Evolutionary conservation across 1,140 invertebrate species (phyloP).

Genomic region (Hylaeus anthracinus): DNA sequence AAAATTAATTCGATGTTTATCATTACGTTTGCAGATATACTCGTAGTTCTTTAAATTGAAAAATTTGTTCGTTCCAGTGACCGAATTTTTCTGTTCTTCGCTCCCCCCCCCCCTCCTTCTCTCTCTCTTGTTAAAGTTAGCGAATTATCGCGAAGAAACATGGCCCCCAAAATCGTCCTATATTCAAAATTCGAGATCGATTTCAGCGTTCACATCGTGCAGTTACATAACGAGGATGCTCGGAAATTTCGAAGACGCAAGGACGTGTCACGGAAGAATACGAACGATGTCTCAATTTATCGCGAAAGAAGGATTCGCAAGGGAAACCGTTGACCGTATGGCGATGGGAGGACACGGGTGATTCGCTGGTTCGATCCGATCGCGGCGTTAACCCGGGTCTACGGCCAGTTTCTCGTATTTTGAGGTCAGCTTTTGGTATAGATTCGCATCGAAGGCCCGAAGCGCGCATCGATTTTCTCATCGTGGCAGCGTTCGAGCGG

Average conservation of each 20-base stretch:
- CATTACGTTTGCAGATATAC: no score
- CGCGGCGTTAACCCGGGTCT: constrained; percentile 38
- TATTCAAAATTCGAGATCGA: constrained; percentile 34
- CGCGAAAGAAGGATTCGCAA: no score
- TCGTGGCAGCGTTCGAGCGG: constrained; percentile 31
- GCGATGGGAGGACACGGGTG: no score
- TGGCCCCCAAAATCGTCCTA: constrained; percentile 18
- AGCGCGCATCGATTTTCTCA: constrained; percentile 66
- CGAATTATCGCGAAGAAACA: not conserved
- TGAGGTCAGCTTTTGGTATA: constrained; percentile 59
- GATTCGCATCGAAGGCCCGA: constrained; percentile 54
- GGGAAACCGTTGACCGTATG: not conserved
- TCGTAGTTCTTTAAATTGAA: no score
- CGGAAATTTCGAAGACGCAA: not conserved
- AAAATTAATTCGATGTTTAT: no score
- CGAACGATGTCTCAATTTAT: no score
- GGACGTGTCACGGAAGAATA: not conserved
- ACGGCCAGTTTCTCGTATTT: constrained; percentile 49
- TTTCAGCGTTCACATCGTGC: not conserved
- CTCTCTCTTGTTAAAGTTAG: not conserved
- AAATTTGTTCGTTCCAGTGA: no score
- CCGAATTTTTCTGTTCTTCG: not conserved
- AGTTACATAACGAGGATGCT: constrained; percentile 9
- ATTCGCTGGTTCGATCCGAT: not conserved
- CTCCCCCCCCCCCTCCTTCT: no score